A percentile compares a stretch with the other conserved stretches of the same genome.
Conservation (phyloP, 2,797 vertebrate species). For the Acipenser ruthenus region DNA sequence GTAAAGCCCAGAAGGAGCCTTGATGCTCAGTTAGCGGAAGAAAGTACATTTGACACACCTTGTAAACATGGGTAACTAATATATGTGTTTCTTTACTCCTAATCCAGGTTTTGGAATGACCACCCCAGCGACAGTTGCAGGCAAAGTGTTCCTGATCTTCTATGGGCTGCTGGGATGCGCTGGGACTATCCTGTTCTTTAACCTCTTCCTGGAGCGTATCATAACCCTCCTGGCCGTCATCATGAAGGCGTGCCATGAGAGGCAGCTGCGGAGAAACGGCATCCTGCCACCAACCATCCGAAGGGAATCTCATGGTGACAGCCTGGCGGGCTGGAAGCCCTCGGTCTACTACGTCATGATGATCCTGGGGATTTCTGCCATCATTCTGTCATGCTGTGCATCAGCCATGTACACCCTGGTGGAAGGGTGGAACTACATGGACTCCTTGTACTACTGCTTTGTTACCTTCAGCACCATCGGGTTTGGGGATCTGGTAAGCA, state of each 20-base stretch:
- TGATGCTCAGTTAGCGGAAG: too few relatives aligned
- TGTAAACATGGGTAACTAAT: too few relatives aligned
- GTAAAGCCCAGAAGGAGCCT: too few relatives aligned
- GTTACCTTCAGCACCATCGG: conserved; percentile 98
- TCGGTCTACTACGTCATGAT: conserved; percentile 96
- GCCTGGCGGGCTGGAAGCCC: conserved; percentile 89
- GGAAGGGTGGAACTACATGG: conserved; percentile 92
- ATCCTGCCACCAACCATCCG: conserved; percentile 80
- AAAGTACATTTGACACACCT: too few relatives aligned
- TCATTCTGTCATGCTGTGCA: conserved; percentile 89
- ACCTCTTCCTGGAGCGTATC: conserved; percentile 96
- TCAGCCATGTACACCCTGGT: conserved; percentile 93
- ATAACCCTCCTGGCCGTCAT: conserved; percentile 92
- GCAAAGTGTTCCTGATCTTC: conserved; percentile 92
- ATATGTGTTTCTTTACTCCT: too few relatives aligned
- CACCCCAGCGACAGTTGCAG: conserved; percentile 86
- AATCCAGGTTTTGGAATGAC: conserved; percentile 91
- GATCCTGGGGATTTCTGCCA: conserved; percentile 85
- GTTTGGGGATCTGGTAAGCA: conserved; percentile 96
- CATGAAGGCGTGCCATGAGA: conserved; percentile 88
- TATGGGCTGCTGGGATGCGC: conserved; percentile 95
- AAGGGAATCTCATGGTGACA: conserved; percentile 70
- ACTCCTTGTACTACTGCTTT: conserved; percentile 97
- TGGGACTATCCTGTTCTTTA: conserved; percentile 94
- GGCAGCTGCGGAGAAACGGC: conserved; percentile 78